These are phyloP conservation scores for Stramonita haemastoma DNA, from an alignment of 2,888 invertebrate genomes.

Conservation along the genomic window DNA sequence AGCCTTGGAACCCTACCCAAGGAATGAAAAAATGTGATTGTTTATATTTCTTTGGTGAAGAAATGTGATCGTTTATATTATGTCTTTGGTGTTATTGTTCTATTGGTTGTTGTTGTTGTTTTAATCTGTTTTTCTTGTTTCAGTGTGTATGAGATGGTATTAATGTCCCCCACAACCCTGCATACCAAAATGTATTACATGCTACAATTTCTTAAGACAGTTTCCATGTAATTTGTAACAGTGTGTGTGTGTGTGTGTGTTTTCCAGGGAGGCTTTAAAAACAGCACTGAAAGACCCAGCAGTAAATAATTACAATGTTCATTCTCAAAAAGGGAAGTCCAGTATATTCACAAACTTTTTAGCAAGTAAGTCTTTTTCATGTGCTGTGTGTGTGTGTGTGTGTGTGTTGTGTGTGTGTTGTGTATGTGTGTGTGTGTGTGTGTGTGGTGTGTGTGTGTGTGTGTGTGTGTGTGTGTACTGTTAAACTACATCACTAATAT, in stretches of 20 bases:
- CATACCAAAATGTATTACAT: too few species aligned
- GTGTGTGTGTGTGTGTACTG: not conserved
- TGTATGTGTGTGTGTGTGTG: not conserved
- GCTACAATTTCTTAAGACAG: not conserved
- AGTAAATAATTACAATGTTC: slow-evolving; percentile 84
- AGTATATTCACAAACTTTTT: slow-evolving; percentile 85
- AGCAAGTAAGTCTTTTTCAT: slow-evolving; percentile 74
- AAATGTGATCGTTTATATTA: too few species aligned
- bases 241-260: not conserved
- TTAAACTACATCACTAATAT: too few species aligned
- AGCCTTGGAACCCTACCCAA: too few species aligned
- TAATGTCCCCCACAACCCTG: too few species aligned
- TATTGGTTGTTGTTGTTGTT: too few species aligned
- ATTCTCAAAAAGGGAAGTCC: slow-evolving; percentile 86
- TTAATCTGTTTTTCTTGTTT: too few species aligned
- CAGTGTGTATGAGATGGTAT: too few species aligned
- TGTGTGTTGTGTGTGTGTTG: not conserved
- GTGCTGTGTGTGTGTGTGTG: not conserved
- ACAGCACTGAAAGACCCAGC: slow-evolving; percentile 71
- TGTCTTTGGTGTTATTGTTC: too few species aligned
- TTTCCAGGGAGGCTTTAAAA: slow-evolving; percentile 63
- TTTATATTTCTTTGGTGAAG: too few species aligned
- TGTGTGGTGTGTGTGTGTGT: not conserved
- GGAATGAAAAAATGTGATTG: too few species aligned
- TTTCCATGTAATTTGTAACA: too few species aligned